Conservation (phyloP, 1,140 invertebrate species). For the Drosophila ananassae region DNA sequence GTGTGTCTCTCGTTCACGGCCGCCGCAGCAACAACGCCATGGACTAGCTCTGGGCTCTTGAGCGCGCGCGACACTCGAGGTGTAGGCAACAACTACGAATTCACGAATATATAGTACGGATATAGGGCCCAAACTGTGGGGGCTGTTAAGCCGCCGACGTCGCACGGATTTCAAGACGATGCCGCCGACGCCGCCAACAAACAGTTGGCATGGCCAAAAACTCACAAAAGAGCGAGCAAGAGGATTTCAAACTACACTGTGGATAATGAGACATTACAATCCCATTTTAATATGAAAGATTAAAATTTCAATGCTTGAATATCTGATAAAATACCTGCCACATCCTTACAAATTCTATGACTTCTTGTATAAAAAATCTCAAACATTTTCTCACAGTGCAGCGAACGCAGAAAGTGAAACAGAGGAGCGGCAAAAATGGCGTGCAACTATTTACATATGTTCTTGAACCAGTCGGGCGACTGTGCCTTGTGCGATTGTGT, state of each 20-base stretch:
- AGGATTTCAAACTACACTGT: not conserved
- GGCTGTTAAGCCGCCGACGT: conserved; percentile 25
- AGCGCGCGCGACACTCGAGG: conserved; percentile 65
- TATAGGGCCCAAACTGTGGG: conserved; percentile 14
- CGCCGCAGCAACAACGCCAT: conserved; percentile 14
- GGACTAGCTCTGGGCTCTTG: conserved; percentile 32
- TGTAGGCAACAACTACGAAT: conserved; percentile 50
- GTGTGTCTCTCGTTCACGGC: conserved; percentile 34
- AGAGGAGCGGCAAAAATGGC: conserved; percentile 60
- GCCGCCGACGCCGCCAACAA: conserved; percentile 33
- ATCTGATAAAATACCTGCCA: too few species aligned
- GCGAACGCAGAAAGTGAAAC: conserved; percentile 14
- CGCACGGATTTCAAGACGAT: conserved; percentile 46
- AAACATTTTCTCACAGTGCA: conserved; percentile 3
- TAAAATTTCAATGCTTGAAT: too few species aligned
- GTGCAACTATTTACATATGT: conserved; percentile 80
- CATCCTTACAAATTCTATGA: too few species aligned
- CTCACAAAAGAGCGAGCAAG: conserved; percentile 10
- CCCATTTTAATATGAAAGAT: too few species aligned
- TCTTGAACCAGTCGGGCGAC: conserved; percentile 59
- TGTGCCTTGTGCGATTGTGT: conserved; percentile 35
- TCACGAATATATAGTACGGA: conserved; percentile 10
- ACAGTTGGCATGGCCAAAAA: conserved; percentile 57
- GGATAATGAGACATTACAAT: too few species aligned
- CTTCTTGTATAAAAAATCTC: too few species aligned